phyloP scores from a whole-genome alignment of 1,140 invertebrate species.

The Drosophila oshimai region DNA sequence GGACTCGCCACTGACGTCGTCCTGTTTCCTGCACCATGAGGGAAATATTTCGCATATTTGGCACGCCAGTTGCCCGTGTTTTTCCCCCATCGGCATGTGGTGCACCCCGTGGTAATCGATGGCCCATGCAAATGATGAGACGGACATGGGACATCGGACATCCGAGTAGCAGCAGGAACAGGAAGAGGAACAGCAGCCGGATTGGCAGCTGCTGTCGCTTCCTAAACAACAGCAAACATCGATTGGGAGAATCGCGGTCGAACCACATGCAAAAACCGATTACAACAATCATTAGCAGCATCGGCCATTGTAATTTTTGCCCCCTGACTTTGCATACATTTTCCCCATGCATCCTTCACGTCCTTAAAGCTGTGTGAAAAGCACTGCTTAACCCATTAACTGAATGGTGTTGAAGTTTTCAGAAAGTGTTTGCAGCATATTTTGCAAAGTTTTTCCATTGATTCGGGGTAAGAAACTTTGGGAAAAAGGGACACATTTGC shows the following conservation, averaged over 20 bases:
- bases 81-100: constrained; percentile 45
- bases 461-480: constrained; percentile 4
- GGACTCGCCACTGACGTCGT: constrained; percentile 2
- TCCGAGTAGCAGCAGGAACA: constrained; percentile 1
- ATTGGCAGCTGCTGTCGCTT: constrained; percentile 23
- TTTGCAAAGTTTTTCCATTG: constrained; percentile 16
- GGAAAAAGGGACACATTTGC: not conserved
- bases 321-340: constrained; percentile 40
- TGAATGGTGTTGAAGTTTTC: constrained; percentile 17
- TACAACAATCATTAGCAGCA: constrained; percentile 68
- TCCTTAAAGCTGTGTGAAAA: constrained; percentile 31
- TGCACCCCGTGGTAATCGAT: constrained; percentile 56
- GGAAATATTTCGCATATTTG: constrained; percentile 79
- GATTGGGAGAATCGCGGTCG: constrained; percentile 5
- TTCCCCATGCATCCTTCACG: constrained; percentile 23
- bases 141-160: no score
- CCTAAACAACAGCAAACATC: constrained; percentile 65
- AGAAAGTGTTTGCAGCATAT: constrained; percentile 13
- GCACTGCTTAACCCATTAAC: constrained; percentile 35
- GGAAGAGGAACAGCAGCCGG: not conserved
- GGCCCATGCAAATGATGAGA: constrained; percentile 68
- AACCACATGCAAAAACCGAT: constrained; percentile 55
- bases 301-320: constrained; percentile 33
- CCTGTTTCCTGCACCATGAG: constrained; percentile 49
- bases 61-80: constrained; percentile 67